Base-by-base conservation (phyloP, 2,888 invertebrate genomes). In the Acrobasis suavella region DNA sequence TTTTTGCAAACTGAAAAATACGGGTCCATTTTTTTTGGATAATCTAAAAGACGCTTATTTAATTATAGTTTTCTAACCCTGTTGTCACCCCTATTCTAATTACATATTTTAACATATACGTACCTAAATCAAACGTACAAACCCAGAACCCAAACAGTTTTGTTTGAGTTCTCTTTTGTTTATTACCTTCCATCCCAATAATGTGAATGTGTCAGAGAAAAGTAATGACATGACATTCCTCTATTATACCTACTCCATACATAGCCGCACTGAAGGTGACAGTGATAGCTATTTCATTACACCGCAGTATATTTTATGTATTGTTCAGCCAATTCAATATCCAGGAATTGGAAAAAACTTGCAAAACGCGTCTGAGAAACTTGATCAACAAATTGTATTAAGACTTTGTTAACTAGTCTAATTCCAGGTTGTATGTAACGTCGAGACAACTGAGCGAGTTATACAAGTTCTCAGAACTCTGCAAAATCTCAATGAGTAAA, bases 401-500 rank as follows among this genome's bases (percentile, higher is more conserved):
- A 42, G 42, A 5, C 42, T 42, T 42, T 42, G 42, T 42, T 39
- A 42, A 42, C 42, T 42, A 42, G 42, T 10, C 10, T 42, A 12
- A 42, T 50, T 16, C 50, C 5, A 15, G 50, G 15, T 50, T 15
- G 10, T 7, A 42, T 12, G 42, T 14, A 8, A 12, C 14, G 12
- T 12, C 42, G 14, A 12, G 14, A 14, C 42, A 42, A 42, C 42
- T 5, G 42, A 32, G 8, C 32, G 7, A 32, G 32, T 32, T 32
- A 32, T 8, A 42, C 42, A 42, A 42, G 42, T 58, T 58, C 46
- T 49, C n/a, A 3, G 66, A 67, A 70, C 73, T 76, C 78, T 76
- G 75, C 72, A 70, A 78, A 77, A 77, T 74, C 73, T 72, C 73
- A 65, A 75, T 75, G 71, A 66, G 72, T 74, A 80, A 77, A 78